Percentiles rank a stretch among this genome's conserved stretches.
Evolutionary conservation across 1,140 invertebrate genomes (phyloP).

Genomic region (Belonocnema kinseyi): DNA sequence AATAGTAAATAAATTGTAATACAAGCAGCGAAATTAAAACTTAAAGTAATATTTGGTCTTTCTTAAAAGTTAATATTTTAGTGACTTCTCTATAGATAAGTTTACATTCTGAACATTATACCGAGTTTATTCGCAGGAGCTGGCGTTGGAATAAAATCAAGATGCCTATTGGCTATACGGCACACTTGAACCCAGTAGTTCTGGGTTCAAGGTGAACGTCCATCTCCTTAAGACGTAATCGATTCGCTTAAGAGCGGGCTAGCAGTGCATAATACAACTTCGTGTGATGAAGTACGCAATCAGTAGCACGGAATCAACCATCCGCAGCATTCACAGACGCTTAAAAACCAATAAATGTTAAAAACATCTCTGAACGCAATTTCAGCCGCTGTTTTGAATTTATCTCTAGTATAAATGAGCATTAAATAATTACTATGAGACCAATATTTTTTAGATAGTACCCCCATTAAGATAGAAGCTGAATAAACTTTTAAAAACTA

Average conservation of each 20-base stretch:
- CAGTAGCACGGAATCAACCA: conserved; percentile 14
- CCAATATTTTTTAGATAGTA: neutral
- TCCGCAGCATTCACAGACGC: neutral
- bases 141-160: conserved; percentile 13
- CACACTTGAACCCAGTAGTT: conserved; percentile 17
- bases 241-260: conserved; percentile 19
- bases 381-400: neutral
- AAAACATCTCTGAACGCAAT: neutral
- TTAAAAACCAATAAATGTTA: conserved; percentile 24
- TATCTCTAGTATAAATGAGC: neutral
- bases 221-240: conserved; percentile 28
- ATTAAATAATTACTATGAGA: neutral
- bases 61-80: neutral
- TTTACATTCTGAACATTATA: neutral
- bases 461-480: neutral
- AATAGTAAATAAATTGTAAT: too few relatives aligned
- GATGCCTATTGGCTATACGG: conserved; percentile 1
- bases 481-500: neutral
- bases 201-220: conserved; percentile 28
- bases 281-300: conserved; percentile 6
- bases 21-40: too few relatives aligned
- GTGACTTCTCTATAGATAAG: neutral
- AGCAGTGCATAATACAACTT: conserved; percentile 27
- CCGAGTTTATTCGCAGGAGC: neutral
- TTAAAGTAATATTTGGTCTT: neutral